Conservation (phyloP, 1,140 invertebrate species). For the Scaptodrosophila lebanonensis region DNA sequence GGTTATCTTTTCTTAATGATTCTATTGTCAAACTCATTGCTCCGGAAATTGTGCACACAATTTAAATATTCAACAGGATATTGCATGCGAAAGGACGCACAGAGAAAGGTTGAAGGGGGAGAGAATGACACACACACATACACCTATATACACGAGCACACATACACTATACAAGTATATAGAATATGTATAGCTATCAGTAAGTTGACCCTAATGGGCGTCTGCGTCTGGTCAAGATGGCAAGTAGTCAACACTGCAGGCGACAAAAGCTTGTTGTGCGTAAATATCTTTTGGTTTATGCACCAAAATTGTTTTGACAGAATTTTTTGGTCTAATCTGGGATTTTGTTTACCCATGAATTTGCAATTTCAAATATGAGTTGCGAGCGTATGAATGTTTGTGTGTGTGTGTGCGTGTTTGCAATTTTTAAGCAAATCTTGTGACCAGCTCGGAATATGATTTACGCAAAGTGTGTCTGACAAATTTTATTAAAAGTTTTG, state of each 20-base stretch:
- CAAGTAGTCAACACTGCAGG: constrained; percentile 46
- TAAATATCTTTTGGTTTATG: constrained; percentile 54
- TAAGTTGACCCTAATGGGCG: constrained; percentile 8
- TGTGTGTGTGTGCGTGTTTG: background rate
- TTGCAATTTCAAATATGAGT: constrained; percentile 17
- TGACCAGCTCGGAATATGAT: too few relatives aligned
- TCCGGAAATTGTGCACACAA: constrained; percentile 70
- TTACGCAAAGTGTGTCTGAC: too few relatives aligned
- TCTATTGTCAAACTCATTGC: constrained; percentile 70
- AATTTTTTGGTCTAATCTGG: constrained; percentile 26
- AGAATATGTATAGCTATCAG: too few relatives aligned
- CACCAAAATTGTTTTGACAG: constrained; percentile 37
- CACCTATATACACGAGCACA: constrained; percentile 3
- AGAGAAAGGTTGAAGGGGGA: constrained; percentile 57
- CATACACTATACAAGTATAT: background rate
- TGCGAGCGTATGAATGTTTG: background rate
- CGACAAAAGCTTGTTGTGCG: constrained; percentile 55
- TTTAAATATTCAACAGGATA: constrained; percentile 74
- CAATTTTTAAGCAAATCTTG: constrained; percentile 4
- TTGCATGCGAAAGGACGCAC: too few relatives aligned
- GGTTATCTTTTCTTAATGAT: constrained; percentile 66
- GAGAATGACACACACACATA: constrained; percentile 17
- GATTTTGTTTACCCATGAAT: too few relatives aligned
- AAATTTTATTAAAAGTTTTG: too few relatives aligned
- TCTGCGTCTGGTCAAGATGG: constrained; percentile 18